These are phyloP conservation scores for Montipora foliosa DNA, from an alignment of 64 coral and sea anemone species.

Conservation along the genomic window DNA sequence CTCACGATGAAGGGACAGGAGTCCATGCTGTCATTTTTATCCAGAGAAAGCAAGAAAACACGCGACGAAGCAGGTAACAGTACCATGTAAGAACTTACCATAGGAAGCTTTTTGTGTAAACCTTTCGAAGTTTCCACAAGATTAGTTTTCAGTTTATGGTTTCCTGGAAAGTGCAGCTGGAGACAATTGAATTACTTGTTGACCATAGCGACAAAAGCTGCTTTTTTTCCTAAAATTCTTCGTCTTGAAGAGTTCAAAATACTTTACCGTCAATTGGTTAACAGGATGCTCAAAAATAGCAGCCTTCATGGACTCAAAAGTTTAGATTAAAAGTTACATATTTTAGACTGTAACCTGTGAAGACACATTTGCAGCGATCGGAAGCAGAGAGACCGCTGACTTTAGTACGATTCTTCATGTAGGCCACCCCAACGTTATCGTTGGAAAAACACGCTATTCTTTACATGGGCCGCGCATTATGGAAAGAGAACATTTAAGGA, in stretches of 20 bases:
- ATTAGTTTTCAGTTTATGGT: not conserved
- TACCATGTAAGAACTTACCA: not conserved
- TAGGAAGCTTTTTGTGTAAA: not conserved
- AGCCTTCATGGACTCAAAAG: not conserved
- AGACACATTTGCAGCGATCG: not conserved
- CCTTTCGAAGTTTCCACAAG: not conserved
- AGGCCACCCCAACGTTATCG: no score
- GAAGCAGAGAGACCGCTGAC: not conserved
- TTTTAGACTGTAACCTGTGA: not conserved
- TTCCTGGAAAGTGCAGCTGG: not conserved
- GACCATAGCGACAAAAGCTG: not conserved
- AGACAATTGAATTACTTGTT: not conserved
- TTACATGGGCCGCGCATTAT: no score
- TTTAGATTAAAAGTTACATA: not conserved
- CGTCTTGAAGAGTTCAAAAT: not conserved
- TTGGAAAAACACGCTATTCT: no score
- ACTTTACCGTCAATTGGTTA: not conserved
- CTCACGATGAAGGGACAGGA: not conserved
- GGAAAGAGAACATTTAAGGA: no score
- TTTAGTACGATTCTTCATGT: not conserved
- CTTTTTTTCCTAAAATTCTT: not conserved
- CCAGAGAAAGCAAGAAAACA: slow-evolving; percentile 1
- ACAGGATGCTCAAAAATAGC: not conserved
- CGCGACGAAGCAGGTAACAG: not conserved
- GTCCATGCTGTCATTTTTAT: not conserved